These are phyloP conservation scores for Chrysodeixis includens DNA, from an alignment of 2,888 invertebrate genomes.

Conservation along the genomic window DNA sequence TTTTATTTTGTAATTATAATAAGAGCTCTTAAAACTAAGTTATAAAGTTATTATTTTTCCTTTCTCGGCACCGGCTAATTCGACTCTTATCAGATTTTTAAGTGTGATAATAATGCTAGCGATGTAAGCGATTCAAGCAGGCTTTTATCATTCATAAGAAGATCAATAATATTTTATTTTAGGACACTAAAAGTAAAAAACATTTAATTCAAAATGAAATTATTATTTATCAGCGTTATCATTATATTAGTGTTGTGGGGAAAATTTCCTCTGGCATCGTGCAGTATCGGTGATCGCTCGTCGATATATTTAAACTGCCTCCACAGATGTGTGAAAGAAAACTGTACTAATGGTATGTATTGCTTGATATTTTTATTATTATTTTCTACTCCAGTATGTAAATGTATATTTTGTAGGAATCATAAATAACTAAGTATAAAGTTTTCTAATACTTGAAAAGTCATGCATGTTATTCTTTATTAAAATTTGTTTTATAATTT, in stretches of 20 bases:
- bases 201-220: constrained; percentile 31
- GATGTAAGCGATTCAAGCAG: no score
- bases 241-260: constrained; percentile 49
- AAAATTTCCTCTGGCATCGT: constrained; percentile 50
- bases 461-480: no score
- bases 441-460: no score
- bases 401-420: no score
- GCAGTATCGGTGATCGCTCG: constrained; percentile 88
- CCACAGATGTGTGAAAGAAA: constrained; percentile 78
- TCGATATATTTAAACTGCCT: constrained; percentile 88
- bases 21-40: no score
- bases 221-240: constrained; percentile 10
- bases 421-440: no score
- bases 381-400: not conserved
- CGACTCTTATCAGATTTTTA: not conserved
- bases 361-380: not conserved
- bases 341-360: constrained; percentile 87
- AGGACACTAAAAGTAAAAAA: constrained; percentile 7
- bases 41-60: not conserved
- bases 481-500: no score
- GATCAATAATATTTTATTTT: no score
- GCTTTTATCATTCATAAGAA: no score
- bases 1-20: no score
- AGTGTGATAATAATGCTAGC: not conserved
- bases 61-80: not conserved